Percentiles rank a stretch among this genome's conserved stretches.
These are phyloP conservation scores for Phrynosoma platyrhinos DNA, from an alignment of 2,113 vertebrate genomes.

Conservation along the genomic window DNA sequence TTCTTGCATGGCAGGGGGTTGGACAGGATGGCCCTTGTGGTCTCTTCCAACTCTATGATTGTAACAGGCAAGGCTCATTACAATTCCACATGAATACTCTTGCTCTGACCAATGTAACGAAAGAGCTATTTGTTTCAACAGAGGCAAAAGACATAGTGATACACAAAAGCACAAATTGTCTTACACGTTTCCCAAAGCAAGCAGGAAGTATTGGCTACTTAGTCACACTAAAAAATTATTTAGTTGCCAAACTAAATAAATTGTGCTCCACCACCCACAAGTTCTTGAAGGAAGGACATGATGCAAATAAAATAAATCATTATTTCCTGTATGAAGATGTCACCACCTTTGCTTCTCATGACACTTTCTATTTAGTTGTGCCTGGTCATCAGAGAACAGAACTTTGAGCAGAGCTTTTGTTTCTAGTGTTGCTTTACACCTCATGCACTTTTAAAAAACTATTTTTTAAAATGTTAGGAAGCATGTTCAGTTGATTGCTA, in stretches of 20 bases:
- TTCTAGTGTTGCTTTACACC: not conserved
- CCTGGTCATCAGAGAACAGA: not conserved
- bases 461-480: not conserved
- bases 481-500: not conserved
- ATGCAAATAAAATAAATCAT: not conserved
- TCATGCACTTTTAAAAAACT: not conserved
- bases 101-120: conserved; percentile 20
- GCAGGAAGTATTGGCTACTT: not conserved
- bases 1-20: too few relatives aligned
- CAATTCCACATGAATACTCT: conserved; percentile 25
- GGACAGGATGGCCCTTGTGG: too few relatives aligned
- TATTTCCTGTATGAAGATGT: not conserved
- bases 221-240: not conserved
- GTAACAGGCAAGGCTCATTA: conserved; percentile 15
- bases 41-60: too few relatives aligned
- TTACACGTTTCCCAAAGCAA: not conserved
- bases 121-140: not conserved
- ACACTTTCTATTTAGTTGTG: not conserved
- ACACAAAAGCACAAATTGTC: not conserved
- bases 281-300: not conserved
- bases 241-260: not conserved
- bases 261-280: not conserved
- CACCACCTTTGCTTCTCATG: not conserved
- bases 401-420: not conserved
- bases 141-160: not conserved